Evolutionary conservation across 2,113 vertebrate species (phyloP), one percentile per base, ranked within the genome.

Genomic region (Delphinus delphis): DNA sequence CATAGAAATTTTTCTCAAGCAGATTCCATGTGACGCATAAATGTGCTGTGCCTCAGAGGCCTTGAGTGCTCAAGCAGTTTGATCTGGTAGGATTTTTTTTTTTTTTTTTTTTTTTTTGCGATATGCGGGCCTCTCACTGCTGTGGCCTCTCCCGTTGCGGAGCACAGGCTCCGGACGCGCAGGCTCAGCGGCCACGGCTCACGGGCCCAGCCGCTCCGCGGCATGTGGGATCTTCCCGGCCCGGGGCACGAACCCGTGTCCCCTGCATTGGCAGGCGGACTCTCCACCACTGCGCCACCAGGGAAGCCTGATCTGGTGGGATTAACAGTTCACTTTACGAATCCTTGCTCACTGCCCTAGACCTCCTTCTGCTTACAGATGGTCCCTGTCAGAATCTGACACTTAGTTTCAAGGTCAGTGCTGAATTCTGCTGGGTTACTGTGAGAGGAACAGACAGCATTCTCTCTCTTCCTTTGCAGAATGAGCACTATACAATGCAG

Each of bases 401-500:
- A 38, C 38, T 50, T 18, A 68, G 38, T 23, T 55, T 71, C 58
- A 73, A 36, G 18, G 12, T 60, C 21, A 33, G 11, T 62, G 2
- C 60, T 68, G 65, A 77, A 11, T 28, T 36, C 38, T 15, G 25
- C 11, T 12, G 13, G 20, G 1, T 50, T 4, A 26, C 10, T 9
- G 1, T 36, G 1, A 28, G 41, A 90, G 70, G n/a, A 70, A 15
- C n/a, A 9, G 47, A 47, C 1, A 0, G 1, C 21, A 3, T 6
- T 21, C 6, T 63, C 50, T 28, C 15, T 0, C 81, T 87, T 88
- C 74, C 96, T 38, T 97, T 98, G 65, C 97, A 99, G 99, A 89
- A 99, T 99, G 98, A 98, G 98, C 73, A 98, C 98, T 0, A 98
- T 99, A 15, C 99, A 99, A 97, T 99, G 99, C 55, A 98, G 99